These are phyloP conservation scores for Rafetus swinhoei DNA, from an alignment of 2,113 vertebrate species.

Conservation along the genomic window DNA sequence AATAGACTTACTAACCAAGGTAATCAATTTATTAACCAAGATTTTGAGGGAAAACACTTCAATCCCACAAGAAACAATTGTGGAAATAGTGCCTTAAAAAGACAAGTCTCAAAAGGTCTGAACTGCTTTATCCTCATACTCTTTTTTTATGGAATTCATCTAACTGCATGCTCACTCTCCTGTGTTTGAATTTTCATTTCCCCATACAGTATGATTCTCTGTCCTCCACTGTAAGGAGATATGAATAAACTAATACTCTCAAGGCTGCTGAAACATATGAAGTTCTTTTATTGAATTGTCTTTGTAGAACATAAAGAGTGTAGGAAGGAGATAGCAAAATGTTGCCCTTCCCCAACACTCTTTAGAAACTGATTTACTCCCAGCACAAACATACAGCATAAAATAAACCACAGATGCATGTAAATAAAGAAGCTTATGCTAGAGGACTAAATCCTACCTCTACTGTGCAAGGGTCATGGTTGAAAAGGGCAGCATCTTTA, in stretches of 20 bases:
- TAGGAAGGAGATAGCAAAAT: constrained; percentile 62
- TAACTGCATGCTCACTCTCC: background rate
- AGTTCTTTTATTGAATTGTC: constrained; percentile 49
- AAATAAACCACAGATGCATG: constrained; percentile 4
- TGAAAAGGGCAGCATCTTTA: background rate
- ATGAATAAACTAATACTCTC: constrained; percentile 53
- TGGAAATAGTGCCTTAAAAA: constrained; percentile 60
- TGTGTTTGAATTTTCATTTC: background rate
- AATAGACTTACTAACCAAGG: background rate
- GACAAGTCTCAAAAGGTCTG: constrained; percentile 58
- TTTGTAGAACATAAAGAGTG: constrained; percentile 43
- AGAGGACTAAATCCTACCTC: background rate
- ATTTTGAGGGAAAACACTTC: constrained; percentile 16
- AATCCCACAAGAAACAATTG: constrained; percentile 68
- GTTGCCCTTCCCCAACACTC: constrained; percentile 13
- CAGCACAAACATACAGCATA: background rate
- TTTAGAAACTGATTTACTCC: constrained; percentile 31
- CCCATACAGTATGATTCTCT: constrained; percentile 36
- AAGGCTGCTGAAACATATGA: constrained; percentile 31
- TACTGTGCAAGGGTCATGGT: background rate
- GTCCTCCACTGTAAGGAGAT: constrained; percentile 28
- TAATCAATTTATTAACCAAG: background rate
- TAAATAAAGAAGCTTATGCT: constrained; percentile 29
- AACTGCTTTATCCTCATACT: constrained; percentile 16
- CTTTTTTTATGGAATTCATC: constrained; percentile 30